These are phyloP conservation scores for Halcyon malimbica DNA, from an alignment of 2,113 vertebrate species.

Conservation along the genomic window DNA sequence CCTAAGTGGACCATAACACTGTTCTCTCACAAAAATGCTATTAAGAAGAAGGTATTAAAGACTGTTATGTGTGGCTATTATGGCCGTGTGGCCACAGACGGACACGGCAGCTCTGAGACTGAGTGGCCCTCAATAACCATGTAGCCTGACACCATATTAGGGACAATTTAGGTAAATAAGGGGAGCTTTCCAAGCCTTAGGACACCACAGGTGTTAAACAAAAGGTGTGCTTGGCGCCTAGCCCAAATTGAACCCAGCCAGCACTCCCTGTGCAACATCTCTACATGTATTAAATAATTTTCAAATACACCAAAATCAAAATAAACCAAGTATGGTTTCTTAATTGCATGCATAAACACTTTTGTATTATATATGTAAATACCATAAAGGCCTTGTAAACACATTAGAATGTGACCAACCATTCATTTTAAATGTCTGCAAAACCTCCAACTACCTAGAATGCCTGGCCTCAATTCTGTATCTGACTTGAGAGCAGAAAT, in stretches of 20 bases:
- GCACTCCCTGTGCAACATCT: not conserved
- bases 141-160: not conserved
- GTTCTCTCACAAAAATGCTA: not conserved
- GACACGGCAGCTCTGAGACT: not conserved
- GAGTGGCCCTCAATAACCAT: not conserved
- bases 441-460: not conserved
- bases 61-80: not conserved
- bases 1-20: not conserved
- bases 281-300: not conserved
- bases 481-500: not conserved
- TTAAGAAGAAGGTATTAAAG: not conserved
- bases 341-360: not conserved
- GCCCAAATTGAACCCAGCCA: not conserved
- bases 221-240: not conserved
- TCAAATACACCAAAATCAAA: not conserved
- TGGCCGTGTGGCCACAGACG: not conserved
- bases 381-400: not conserved
- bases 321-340: not conserved
- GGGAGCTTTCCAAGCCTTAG: not conserved
- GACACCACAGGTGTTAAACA: not conserved
- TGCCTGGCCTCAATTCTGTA: not conserved
- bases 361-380: not conserved
- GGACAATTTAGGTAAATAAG: not conserved
- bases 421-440: not conserved
- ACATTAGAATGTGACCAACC: not conserved